Base-by-base conservation (phyloP, 2,888 invertebrate species). In the Drosophila lacicola region DNA sequence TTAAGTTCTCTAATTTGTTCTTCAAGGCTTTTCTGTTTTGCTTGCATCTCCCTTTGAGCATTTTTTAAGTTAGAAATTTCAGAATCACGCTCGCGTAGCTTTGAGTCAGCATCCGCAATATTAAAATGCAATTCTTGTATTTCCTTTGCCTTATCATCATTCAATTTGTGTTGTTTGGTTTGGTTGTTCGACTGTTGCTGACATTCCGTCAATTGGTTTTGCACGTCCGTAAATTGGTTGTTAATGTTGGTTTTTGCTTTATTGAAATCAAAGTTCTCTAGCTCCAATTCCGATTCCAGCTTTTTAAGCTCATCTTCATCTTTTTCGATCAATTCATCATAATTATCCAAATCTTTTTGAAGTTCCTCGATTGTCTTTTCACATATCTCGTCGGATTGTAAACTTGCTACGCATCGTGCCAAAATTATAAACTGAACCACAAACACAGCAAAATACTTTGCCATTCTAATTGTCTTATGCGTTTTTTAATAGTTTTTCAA, bases 181-280 rank as follows among this genome's bases (percentile, higher is more conserved):
- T 34, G n/a, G 3, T 36, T 41, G 3, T 8, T 34, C 21, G 2
- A 56, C 1, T 13, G 25, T 1, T 11, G 3, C 6, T 39, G 34
- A 29, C 70, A 70, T 14, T 54, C 13, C 1, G 2, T 4, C 11
- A 53, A 8, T 14, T 62, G 17, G 29, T 34, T 9, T 17, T 55
- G 11, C 11, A 36, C 25, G 2, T 42, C 42, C 1, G 42, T 6
- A 2, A 19, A 44, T 1, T n/a, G 1, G 4, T 17, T 44, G 3
- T 36, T 9, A 4, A 13, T 5, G 3, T 13, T 14, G 3, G 2
- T 33, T 29, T 53, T 10, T 2, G 25, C 37, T 45, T 17, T 4
- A 19, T 13, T 17, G 8, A 37, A 33, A 17, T 61, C 11, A 0
- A 17, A 5, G 13, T 4, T 45, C 29, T 50, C 36, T 1, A 17